These are phyloP conservation scores for Acipenser oxyrinchus DNA, from an alignment of 2,797 vertebrate genomes.

Conservation along the genomic window DNA sequence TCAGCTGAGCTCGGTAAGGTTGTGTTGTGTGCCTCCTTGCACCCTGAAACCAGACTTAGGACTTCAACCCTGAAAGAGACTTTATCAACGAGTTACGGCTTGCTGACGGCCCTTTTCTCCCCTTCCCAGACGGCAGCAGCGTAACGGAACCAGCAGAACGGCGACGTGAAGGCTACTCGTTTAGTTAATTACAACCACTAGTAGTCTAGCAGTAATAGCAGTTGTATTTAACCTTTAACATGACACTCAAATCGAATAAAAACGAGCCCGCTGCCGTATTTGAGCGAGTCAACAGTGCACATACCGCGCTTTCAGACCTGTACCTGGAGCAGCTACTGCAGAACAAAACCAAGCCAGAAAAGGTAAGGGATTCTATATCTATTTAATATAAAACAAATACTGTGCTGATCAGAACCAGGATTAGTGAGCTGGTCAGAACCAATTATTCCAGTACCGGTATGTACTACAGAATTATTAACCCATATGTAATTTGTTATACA, in stretches of 20 bases:
- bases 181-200: too few species aligned
- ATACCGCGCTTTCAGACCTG: constrained; percentile 86
- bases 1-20: constrained; percentile 45
- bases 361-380: constrained; percentile 51
- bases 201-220: neutral
- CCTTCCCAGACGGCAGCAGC: constrained; percentile 23
- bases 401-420: too few species aligned
- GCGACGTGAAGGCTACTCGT: neutral
- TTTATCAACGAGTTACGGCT: constrained; percentile 29
- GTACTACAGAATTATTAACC: too few species aligned
- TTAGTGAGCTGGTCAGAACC: too few species aligned
- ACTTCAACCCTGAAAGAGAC: constrained; percentile 36
- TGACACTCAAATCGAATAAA: constrained; percentile 85
- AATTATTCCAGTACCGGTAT: too few species aligned
- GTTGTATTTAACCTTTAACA: constrained; percentile 31
- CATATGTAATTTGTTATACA: too few species aligned
- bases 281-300: constrained; percentile 63
- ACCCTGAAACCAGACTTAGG: constrained; percentile 41
- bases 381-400: too few species aligned
- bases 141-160: constrained; percentile 44
- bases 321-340: constrained; percentile 93
- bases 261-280: constrained; percentile 57
- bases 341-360: constrained; percentile 74
- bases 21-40: constrained; percentile 26
- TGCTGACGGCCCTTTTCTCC: constrained; percentile 40